Percentiles rank a stretch among this genome's conserved stretches.
Evolutionary conservation across 2,797 vertebrate genomes (phyloP).

Genomic region (Anniella stebbinsi): DNA sequence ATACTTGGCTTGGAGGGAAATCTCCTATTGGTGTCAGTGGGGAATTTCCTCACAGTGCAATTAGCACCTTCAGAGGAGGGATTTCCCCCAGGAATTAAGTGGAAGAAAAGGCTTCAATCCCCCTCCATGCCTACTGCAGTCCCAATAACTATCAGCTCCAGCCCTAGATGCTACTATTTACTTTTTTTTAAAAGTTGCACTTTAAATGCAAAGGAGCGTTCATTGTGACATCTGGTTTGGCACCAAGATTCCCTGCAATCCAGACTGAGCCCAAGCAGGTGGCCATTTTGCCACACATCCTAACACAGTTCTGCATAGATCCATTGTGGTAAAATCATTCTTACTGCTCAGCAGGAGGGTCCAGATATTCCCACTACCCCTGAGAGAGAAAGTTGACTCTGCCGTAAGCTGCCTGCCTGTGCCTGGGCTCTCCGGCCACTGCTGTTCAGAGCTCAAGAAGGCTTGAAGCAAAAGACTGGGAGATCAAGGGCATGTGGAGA

Average conservation of each 20-base stretch:
- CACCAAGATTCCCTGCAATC: neutral
- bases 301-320: neutral
- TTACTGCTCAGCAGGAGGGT: neutral
- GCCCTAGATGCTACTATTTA: neutral
- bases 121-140: neutral
- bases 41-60: too few species aligned
- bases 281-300: neutral
- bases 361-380: neutral
- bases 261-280: neutral
- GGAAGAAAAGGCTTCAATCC: too few species aligned
- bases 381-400: neutral
- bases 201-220: neutral
- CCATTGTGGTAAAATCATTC: neutral
- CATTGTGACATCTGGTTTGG: neutral
- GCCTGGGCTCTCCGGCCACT: neutral
- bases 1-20: too few species aligned
- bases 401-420: too few species aligned
- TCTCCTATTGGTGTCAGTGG: too few species aligned
- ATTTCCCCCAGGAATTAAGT: too few species aligned
- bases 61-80: too few species aligned
- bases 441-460: neutral
- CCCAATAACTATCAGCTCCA: neutral
- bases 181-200: neutral
- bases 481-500: neutral
- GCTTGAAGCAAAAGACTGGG: neutral